Conservation (phyloP, 2,113 vertebrate genomes). For the Rutilus rutilus region DNA sequence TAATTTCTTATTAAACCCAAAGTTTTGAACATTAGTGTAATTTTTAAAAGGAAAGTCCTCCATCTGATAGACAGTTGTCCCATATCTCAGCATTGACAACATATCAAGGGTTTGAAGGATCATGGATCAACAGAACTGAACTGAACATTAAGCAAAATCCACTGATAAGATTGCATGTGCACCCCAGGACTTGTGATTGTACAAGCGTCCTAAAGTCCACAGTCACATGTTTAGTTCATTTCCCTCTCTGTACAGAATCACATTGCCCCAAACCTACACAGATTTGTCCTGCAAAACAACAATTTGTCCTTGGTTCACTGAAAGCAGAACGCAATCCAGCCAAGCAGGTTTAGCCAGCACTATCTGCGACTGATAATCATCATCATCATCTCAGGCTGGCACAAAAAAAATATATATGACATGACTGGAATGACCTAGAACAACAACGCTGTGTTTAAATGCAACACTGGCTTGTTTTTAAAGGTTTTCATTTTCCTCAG, state of each 20-base stretch:
- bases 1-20: not conserved
- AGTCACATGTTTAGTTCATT: not conserved
- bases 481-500: not conserved
- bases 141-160: not conserved
- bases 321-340: conserved; percentile 1
- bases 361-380: not conserved
- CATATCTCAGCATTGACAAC: not conserved
- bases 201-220: not conserved
- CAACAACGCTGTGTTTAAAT: not conserved
- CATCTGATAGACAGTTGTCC: not conserved
- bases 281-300: conserved; percentile 7
- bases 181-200: not conserved
- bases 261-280: too few species aligned
- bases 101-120: conserved; percentile 12
- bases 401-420: not conserved
- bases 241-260: not conserved
- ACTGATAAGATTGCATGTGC: not conserved
- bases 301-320: not conserved
- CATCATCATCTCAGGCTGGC: not conserved
- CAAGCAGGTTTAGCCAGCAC: not conserved
- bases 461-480: not conserved
- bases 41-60: not conserved
- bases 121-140: conserved; percentile 28
- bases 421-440: not conserved
- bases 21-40: not conserved